phyloP scores from a whole-genome alignment of 2,888 invertebrate species.

The Cephus nigrinus region DNA sequence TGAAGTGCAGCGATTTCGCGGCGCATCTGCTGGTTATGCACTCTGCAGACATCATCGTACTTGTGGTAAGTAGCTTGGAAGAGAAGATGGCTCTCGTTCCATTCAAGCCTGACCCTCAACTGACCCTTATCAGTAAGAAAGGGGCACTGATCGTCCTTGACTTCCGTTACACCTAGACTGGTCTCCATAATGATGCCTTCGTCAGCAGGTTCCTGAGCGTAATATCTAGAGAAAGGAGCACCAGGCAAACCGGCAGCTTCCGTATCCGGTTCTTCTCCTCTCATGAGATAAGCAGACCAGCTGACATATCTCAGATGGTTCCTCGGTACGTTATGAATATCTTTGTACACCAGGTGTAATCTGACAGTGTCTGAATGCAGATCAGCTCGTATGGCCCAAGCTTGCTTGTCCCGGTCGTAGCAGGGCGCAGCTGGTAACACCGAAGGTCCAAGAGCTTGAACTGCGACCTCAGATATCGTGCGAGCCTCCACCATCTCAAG shows the following conservation, averaged over 20 bases:
- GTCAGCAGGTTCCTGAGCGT: constrained; percentile 81
- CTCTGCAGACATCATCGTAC: constrained; percentile 83
- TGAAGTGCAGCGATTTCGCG: constrained; percentile 83
- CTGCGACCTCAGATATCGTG: constrained; percentile 73
- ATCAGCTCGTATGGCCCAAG: constrained; percentile 83
- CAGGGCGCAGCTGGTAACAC: constrained; percentile 73
- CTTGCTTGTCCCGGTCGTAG: constrained; percentile 83
- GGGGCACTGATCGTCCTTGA: constrained; percentile 76
- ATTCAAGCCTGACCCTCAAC: constrained; percentile 81
- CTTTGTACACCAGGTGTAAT: constrained; percentile 80
- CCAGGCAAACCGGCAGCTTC: constrained; percentile 77
- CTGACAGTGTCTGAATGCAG: constrained; percentile 81
- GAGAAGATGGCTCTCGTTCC: constrained; percentile 84
- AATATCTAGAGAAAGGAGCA: constrained; percentile 82
- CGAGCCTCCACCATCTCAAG: constrained; percentile 82
- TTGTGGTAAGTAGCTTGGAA: constrained; percentile 86
- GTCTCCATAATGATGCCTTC: constrained; percentile 87
- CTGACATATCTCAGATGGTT: constrained; percentile 80
- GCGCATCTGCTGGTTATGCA: constrained; percentile 87
- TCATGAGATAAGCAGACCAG: constrained; percentile 78
- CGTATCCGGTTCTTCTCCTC: constrained; percentile 71
- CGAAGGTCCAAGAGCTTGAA: constrained; percentile 69
- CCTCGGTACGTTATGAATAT: constrained; percentile 81
- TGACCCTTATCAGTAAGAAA: constrained; percentile 80
- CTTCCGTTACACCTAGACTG: constrained; percentile 79